Evolutionary conservation across 2,888 invertebrate species (phyloP).

Genomic region (Beris morrisii): DNA sequence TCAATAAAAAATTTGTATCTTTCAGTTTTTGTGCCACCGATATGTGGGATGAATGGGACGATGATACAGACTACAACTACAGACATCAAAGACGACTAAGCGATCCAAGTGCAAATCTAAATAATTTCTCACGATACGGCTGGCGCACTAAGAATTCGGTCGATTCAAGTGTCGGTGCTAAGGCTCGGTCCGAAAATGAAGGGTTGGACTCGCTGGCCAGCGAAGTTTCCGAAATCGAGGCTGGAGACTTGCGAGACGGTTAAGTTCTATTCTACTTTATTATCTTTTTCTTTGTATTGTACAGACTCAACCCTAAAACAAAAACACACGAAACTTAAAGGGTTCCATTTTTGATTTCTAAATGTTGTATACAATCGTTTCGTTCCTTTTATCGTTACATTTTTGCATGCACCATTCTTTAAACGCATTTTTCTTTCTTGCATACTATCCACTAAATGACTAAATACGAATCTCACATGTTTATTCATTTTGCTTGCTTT

Average conservation of each 20-base stretch:
- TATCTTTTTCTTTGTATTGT: conserved; percentile 20
- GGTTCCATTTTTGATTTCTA: background rate
- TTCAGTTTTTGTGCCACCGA: conserved; percentile 72
- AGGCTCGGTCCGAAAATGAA: conserved; percentile 88
- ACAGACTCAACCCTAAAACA: conserved; percentile 8
- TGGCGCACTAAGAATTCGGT: conserved; percentile 67
- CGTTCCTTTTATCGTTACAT: background rate
- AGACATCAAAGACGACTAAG: conserved; percentile 78
- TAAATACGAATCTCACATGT: background rate
- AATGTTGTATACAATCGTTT: background rate
- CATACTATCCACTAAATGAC: no score
- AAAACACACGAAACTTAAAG: background rate
- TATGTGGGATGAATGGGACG: conserved; percentile 91
- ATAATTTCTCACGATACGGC: conserved; percentile 80
- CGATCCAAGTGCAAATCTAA: conserved; percentile 90
- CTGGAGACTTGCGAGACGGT: conserved; percentile 91
- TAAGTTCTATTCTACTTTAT: conserved; percentile 47
- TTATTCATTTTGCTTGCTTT: conserved; percentile 22
- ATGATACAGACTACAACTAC: conserved; percentile 82
- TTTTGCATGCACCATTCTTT: background rate
- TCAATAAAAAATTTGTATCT: background rate
- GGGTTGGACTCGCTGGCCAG: conserved; percentile 83
- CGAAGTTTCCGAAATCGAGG: conserved; percentile 89
- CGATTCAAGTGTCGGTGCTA: conserved; percentile 69
- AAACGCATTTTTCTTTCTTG: background rate